Evolutionary conservation across 2,888 invertebrate genomes (phyloP).

Genomic region (Orchesellides sinensis): DNA sequence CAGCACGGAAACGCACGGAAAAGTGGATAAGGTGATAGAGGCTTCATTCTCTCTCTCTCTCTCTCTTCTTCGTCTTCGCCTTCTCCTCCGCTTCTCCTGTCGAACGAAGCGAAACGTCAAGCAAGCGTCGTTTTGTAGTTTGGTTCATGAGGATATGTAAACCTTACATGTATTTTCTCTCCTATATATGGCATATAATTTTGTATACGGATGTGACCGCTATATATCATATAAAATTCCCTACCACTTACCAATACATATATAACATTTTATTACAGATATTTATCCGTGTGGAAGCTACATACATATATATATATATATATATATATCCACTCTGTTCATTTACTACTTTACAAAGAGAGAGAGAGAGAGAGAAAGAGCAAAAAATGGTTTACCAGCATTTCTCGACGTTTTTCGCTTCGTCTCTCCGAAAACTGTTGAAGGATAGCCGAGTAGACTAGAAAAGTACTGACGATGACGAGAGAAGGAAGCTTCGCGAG

Average conservation of each 20-base stretch:
- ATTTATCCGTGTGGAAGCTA: too few species aligned
- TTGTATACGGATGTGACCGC: not conserved
- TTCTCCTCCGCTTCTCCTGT: too few species aligned
- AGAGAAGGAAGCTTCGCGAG: conserved; percentile 9
- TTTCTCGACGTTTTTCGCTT: conserved; percentile 37
- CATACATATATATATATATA: not conserved
- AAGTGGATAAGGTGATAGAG: conserved; percentile 24
- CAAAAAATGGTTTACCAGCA: not conserved
- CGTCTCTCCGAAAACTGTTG: conserved; percentile 52
- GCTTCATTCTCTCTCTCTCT: too few species aligned
- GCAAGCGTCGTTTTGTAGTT: conserved; percentile 46
- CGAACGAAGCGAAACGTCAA: conserved; percentile 56
- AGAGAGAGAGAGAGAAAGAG: too few species aligned
- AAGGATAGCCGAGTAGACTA: conserved; percentile 37
- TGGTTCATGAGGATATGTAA: not conserved
- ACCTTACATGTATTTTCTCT: too few species aligned
- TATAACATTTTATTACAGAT: too few species aligned
- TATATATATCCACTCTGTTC: not conserved
- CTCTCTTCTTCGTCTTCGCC: too few species aligned
- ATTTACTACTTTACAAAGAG: not conserved
- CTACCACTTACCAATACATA: too few species aligned
- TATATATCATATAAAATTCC: too few species aligned
- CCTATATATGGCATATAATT: too few species aligned
- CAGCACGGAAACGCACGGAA: conserved; percentile 48
- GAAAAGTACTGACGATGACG: conserved; percentile 6